Base-by-base conservation (phyloP, 30 jellyfish, hydroid and myxozoan species). In the Chironex yamaguchii region DNA sequence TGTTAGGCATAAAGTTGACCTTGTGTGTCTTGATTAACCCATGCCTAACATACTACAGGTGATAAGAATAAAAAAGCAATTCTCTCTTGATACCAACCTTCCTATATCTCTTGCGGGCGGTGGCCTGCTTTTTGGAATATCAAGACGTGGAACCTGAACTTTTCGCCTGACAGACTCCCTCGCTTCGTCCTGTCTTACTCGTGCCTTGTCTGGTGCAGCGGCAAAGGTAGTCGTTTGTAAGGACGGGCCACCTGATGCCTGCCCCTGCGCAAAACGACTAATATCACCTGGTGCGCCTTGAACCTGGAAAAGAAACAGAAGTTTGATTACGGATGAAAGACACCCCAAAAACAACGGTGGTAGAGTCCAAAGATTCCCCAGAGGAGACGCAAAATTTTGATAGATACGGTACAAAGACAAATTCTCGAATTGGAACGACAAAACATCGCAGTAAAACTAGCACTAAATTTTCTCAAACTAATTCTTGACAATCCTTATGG, bases 161-260 rank as follows among this genome's bases (percentile, higher is more conserved):
- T 87, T 76, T 34, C 89, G 65, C 36, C 96, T 64, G 87, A 67
- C 66, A n/a, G 96, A 87, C 35, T 87, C 67, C 4, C 84, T 29
- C 14, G 52, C 62, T 29, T 73, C 86, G 28, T 28, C 86, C 2
- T 75, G 91, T 27, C 84, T 81, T 36, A 50, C 73, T 30, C 77
- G 91, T 25, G 70, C 87, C 13, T 23, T 4, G 25, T 83, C 81
- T 17, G 79, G 71, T 14, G 87, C 75, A 30, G 76, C 62, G 1
- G 72, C 22, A 49, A 83, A 69, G 4, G 93, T 36, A 0, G 93
- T 83, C n/a, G 87, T 83, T 70, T 83, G 70, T 54, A 83, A 4
- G 0, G 49, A 73, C 36, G 81, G 81, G 11, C 71, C 93, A 1
- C 93, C 93, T 29, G 54, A 42, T 36, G 79, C 71, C 23, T 74